These are phyloP conservation scores for Zaprionus ghesquierei DNA, from an alignment of 1,140 invertebrate species.

Conservation along the genomic window DNA sequence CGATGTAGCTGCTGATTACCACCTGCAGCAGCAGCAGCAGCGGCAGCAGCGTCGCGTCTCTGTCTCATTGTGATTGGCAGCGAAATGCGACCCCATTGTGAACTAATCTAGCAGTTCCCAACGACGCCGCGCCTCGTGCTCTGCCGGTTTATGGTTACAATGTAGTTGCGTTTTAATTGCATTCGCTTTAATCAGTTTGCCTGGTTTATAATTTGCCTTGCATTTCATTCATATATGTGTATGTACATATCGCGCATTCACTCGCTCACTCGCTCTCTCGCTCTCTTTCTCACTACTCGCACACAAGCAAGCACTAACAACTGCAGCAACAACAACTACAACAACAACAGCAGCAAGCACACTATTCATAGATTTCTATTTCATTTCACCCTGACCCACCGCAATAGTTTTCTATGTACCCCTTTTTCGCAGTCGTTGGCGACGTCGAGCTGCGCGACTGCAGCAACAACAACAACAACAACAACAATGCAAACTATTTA, in stretches of 20 bases:
- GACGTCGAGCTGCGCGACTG: not conserved
- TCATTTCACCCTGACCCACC: conserved; percentile 78
- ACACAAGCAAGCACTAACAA: conserved; percentile 19
- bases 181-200: conserved; percentile 38
- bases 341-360: not conserved
- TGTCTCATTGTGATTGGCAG: not conserved
- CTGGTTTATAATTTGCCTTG: conserved; percentile 31
- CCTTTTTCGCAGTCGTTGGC: conserved; percentile 39
- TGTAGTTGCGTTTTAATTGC: conserved; percentile 44
- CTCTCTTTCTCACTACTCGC: not conserved
- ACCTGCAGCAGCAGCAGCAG: conserved; percentile 1
- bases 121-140: not conserved
- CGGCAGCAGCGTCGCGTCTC: no score
- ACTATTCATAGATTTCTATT: conserved; percentile 81
- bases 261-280: conserved; percentile 12
- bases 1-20: conserved; percentile 32
- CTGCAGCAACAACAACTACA: conserved; percentile 14
- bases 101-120: not conserved
- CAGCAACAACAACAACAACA: conserved; percentile 13
- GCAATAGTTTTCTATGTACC: conserved; percentile 74
- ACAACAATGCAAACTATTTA: conserved; percentile 65
- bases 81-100: conserved; percentile 2
- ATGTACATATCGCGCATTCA: no score
- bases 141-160: not conserved
- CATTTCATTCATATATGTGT: conserved; percentile 35